Conservation (phyloP, 2,888 invertebrate genomes). For the Pyrrhia umbra region DNA sequence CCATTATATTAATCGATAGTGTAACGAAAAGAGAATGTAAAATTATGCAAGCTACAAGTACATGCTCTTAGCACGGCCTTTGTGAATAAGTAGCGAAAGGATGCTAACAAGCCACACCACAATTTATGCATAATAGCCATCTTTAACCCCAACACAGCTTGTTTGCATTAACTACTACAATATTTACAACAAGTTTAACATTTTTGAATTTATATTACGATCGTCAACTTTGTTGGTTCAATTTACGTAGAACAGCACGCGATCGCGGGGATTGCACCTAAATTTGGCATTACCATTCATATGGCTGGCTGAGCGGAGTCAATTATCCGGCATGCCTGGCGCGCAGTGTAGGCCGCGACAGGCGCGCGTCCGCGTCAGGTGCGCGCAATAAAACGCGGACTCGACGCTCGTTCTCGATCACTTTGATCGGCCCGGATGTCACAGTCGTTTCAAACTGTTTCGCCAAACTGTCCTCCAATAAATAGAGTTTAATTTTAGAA, state of each 20-base stretch:
- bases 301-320: constrained; percentile 61
- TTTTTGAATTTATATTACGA: constrained; percentile 54
- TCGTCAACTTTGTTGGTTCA: constrained; percentile 57
- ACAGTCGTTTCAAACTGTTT: constrained; percentile 78
- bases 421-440: constrained; percentile 88
- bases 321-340: constrained; percentile 63
- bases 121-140: constrained; percentile 46
- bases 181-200: constrained; percentile 45
- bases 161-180: constrained; percentile 45
- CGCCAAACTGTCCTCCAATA: constrained; percentile 76
- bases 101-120: constrained; percentile 36
- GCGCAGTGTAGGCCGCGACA: constrained; percentile 22
- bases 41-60: constrained; percentile 28
- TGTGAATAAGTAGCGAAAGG: constrained; percentile 52
- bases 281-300: constrained; percentile 66
- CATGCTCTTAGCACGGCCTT: constrained; percentile 36
- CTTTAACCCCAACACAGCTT: constrained; percentile 46
- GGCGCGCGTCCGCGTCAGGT: constrained; percentile 31
- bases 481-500: constrained; percentile 84
- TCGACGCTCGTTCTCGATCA: constrained; percentile 79
- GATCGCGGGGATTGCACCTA: constrained; percentile 57
- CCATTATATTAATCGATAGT: constrained; percentile 20
- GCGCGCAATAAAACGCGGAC: constrained; percentile 75
- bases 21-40: constrained; percentile 20
- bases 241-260: constrained; percentile 57